Conservation (phyloP, 1,140 invertebrate species). For the Camponotus vicinus region DNA sequence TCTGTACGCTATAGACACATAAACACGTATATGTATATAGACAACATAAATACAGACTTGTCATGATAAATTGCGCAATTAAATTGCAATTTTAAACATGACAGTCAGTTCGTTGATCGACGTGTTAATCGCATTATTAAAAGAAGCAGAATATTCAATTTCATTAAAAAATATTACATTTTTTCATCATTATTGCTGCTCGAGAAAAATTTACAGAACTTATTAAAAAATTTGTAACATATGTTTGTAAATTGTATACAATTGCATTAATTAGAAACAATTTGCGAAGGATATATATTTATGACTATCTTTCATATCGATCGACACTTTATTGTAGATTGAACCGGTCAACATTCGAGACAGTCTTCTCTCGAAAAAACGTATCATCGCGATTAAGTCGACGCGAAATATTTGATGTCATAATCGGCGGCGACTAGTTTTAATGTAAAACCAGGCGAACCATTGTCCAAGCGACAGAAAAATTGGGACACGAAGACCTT, state of each 20-base stretch:
- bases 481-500: constrained; percentile 53
- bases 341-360: constrained; percentile 24
- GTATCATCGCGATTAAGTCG: constrained; percentile 2
- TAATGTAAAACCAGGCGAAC: constrained; percentile 60
- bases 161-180: not conserved
- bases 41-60: not conserved
- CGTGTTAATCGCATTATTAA: not conserved
- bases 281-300: not conserved
- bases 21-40: too few relatives aligned
- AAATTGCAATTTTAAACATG: not conserved
- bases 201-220: not conserved
- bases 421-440: constrained; percentile 61
- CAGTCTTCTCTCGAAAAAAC: too few relatives aligned
- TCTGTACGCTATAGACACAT: too few relatives aligned
- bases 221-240: constrained; percentile 10
- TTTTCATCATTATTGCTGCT: not conserved
- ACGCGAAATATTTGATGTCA: constrained; percentile 62
- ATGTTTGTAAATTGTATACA: too few relatives aligned
- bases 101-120: not conserved
- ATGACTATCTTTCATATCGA: not conserved
- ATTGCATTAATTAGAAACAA: not conserved
- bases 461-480: constrained; percentile 57
- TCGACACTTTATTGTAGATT: not conserved
- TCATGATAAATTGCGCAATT: not conserved
- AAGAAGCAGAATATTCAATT: not conserved